These are phyloP conservation scores for Acrocephalus kingi DNA, from an alignment of 2,113 vertebrate genomes.

Conservation along the genomic window DNA sequence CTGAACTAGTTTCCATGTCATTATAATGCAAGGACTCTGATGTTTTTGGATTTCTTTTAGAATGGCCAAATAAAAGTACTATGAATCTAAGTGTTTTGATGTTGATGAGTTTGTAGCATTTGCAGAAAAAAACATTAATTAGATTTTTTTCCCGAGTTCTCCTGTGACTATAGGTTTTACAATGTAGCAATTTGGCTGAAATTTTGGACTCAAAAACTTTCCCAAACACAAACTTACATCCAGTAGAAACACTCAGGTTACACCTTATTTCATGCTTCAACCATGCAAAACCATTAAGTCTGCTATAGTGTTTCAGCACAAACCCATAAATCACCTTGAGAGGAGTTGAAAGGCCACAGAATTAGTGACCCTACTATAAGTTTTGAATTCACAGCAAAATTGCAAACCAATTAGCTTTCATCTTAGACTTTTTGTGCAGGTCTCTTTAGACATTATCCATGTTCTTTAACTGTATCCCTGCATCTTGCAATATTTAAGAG, in stretches of 20 bases:
- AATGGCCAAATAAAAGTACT: not conserved
- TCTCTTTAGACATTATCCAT: not conserved
- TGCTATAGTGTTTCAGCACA: slow-evolving; percentile 28
- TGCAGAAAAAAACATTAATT: not conserved
- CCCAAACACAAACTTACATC: not conserved
- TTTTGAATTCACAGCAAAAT: slow-evolving; percentile 8
- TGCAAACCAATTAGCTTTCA: slow-evolving; percentile 4
- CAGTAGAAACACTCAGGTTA: slow-evolving; percentile 3
- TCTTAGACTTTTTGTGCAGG: not conserved
- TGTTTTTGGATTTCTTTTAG: not conserved
- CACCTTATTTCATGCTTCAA: slow-evolving; percentile 51
- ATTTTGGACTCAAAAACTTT: not conserved
- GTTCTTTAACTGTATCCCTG: not conserved
- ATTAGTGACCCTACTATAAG: slow-evolving; percentile 35
- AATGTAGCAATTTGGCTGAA: not conserved
- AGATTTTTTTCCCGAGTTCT: not conserved
- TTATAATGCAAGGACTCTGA: not conserved
- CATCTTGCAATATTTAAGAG: not conserved
- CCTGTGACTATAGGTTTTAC: not conserved
- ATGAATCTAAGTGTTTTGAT: not conserved
- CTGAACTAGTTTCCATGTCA: not conserved
- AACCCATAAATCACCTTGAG: slow-evolving; percentile 33
- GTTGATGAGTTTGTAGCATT: not conserved
- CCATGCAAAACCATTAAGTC: slow-evolving; percentile 46
- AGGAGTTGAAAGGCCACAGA: not conserved